Conservation (phyloP, 2,888 invertebrate genomes). For the Colletes collaris region DNA sequence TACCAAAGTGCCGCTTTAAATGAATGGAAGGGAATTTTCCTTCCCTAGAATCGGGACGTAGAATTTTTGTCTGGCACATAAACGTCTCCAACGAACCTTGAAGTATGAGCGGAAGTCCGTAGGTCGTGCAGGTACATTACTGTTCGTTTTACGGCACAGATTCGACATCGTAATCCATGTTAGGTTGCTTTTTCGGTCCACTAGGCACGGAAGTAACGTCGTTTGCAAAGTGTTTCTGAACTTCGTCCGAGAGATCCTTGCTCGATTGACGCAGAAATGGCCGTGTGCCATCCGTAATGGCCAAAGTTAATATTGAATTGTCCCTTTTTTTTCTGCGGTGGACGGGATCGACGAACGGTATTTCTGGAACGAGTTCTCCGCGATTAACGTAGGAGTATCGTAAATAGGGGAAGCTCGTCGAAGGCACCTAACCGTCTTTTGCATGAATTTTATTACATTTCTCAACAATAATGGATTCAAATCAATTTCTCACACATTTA, state of each 20-base stretch:
- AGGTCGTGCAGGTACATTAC: background rate
- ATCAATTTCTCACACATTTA: too few species aligned
- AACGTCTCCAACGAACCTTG: background rate
- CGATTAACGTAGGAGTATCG: too few species aligned
- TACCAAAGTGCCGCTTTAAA: too few species aligned
- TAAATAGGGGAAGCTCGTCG: background rate
- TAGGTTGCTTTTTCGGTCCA: slow-evolving; percentile 21
- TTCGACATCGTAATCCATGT: background rate
- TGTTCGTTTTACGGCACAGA: slow-evolving; percentile 9
- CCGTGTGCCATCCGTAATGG: slow-evolving; percentile 32
- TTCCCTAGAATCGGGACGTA: slow-evolving; percentile 3
- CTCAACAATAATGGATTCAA: too few species aligned
- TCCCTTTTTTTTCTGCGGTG: slow-evolving; percentile 1
- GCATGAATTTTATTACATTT: too few species aligned
- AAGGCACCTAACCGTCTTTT: background rate
- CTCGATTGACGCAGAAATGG: slow-evolving; percentile 22
- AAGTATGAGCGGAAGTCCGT: background rate
- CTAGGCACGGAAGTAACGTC: slow-evolving; percentile 17
- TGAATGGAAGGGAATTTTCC: too few species aligned
- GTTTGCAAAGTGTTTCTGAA: slow-evolving; percentile 33
- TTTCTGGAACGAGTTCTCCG: background rate
- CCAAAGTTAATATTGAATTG: slow-evolving; percentile 33
- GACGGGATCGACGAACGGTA: background rate
- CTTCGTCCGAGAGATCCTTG: slow-evolving; percentile 11
- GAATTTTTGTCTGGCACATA: background rate